Percentiles rank a stretch among this genome's conserved stretches.
Evolutionary conservation across 92 coral and sea anemone species (phyloP).

Genomic region (Galaxea fascicularis): DNA sequence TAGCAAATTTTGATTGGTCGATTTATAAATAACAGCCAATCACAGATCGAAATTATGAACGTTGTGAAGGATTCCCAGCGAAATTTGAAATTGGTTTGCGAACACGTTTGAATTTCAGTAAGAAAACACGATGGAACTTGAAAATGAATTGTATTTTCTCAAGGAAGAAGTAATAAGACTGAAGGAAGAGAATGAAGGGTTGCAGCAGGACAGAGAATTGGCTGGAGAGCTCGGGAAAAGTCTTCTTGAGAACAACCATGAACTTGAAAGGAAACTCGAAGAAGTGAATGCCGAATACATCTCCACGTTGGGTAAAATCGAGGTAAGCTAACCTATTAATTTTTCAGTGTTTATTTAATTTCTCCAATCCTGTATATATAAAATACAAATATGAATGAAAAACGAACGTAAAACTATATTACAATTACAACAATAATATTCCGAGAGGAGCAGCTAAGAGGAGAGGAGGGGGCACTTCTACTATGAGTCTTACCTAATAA

Average conservation of each 20-base stretch:
- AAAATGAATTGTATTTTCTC: conserved; percentile 29
- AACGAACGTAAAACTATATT: too few relatives aligned
- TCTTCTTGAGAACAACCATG: conserved; percentile 86
- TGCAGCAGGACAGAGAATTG: conserved; percentile 77
- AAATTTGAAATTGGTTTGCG: conserved; percentile 25
- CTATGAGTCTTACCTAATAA: too few relatives aligned
- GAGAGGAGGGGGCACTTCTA: too few relatives aligned
- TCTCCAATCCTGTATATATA: neutral
- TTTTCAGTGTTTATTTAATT: too few relatives aligned
- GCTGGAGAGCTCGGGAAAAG: conserved; percentile 91
- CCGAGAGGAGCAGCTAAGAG: too few relatives aligned
- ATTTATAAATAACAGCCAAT: conserved; percentile 23
- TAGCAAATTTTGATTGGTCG: conserved; percentile 6
- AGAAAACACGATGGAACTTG: conserved; percentile 13
- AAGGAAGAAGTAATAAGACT: conserved; percentile 53
- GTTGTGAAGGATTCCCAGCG: neutral
- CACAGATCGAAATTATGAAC: neutral
- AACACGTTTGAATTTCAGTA: neutral
- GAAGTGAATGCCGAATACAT: conserved; percentile 72
- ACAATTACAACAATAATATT: too few relatives aligned
- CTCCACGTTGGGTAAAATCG: conserved; percentile 63
- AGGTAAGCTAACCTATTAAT: conserved; percentile 63
- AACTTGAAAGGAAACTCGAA: conserved; percentile 79
- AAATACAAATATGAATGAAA: neutral
- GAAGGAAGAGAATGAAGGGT: conserved; percentile 60